These are phyloP conservation scores for Gasterosteus nipponicus DNA, from an alignment of 2,113 vertebrate species.

Conservation along the genomic window DNA sequence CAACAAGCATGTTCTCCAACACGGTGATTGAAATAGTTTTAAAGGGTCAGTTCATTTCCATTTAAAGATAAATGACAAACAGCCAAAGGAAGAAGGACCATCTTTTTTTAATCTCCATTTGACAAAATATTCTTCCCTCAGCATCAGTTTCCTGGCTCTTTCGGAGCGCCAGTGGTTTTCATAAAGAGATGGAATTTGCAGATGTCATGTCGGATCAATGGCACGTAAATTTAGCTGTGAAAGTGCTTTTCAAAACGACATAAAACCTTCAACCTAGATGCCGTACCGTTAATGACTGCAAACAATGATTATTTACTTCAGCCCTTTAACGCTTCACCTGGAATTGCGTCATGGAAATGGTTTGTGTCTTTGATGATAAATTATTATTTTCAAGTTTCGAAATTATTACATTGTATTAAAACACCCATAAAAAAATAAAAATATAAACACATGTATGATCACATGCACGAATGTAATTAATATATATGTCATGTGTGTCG, in stretches of 20 bases:
- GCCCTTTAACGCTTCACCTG: neutral
- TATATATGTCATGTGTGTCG: neutral
- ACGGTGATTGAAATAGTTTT: conserved; percentile 2
- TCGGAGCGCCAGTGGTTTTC: neutral
- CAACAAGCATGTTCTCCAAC: conserved; percentile 30
- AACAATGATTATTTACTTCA: neutral
- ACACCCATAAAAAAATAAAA: neutral
- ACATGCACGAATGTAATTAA: neutral
- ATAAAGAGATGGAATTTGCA: neutral
- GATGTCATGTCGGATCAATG: neutral
- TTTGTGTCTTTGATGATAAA: neutral
- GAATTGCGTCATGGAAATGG: neutral
- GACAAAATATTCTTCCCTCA: neutral
- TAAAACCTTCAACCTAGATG: neutral
- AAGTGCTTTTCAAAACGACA: neutral
- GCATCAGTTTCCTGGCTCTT: neutral
- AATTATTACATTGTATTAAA: neutral
- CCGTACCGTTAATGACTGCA: neutral
- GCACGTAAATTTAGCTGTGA: neutral
- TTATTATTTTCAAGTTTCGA: neutral
- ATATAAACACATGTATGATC: neutral
- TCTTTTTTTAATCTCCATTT: neutral
- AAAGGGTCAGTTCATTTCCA: neutral
- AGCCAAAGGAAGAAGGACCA: no score
- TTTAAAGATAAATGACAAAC: no score